phyloP scores from a whole-genome alignment of 2,113 vertebrate species.

The Alligator sinensis region DNA sequence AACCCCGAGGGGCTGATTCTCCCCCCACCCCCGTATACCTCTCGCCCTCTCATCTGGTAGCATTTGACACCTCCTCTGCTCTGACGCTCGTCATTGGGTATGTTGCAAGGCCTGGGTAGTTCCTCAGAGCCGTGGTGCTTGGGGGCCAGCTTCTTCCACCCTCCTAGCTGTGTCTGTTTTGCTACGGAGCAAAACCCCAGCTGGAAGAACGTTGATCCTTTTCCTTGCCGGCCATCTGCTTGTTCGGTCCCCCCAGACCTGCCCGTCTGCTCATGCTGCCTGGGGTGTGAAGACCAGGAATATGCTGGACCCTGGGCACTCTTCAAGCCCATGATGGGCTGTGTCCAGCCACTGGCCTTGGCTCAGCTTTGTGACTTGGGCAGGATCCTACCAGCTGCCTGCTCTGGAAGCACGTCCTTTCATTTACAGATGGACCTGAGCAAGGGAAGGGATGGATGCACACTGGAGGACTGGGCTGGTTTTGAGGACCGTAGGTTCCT shows the following conservation, averaged over 20 bases:
- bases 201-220: background rate
- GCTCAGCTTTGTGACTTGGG: fast-evolving
- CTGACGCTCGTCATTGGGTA: background rate
- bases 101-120: background rate
- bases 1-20: background rate
- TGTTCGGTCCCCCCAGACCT: background rate
- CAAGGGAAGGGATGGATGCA: background rate
- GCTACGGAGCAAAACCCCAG: background rate
- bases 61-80: background rate
- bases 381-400: background rate
- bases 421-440: fast-evolving
- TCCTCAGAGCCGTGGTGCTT: too few relatives aligned
- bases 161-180: background rate
- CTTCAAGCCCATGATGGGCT: fast-evolving
- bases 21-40: background rate
- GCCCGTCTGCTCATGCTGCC: background rate
- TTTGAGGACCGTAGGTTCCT: background rate
- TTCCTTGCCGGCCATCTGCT: background rate
- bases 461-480: background rate
- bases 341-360: background rate
- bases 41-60: background rate
- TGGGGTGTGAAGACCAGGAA: too few relatives aligned
- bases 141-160: background rate
- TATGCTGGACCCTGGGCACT: too few relatives aligned
- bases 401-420: fast-evolving